A percentile compares a stretch with the other conserved stretches of the same genome.
These are phyloP conservation scores for Carduelis carduelis DNA, from an alignment of 2,797 vertebrate species.

Conservation along the genomic window DNA sequence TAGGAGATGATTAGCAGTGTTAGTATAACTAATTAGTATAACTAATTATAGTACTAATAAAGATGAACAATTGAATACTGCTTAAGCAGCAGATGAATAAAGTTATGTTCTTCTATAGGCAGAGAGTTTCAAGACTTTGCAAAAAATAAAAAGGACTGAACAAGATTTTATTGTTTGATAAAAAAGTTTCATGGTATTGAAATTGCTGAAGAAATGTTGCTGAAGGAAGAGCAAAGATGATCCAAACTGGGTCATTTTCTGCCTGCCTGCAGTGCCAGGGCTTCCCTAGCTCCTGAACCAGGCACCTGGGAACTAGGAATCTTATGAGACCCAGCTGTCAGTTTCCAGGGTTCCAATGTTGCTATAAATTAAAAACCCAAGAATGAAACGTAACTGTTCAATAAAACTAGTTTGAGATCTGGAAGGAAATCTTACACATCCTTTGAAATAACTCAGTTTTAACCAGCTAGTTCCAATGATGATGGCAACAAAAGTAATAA, in stretches of 20 bases:
- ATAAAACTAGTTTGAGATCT: not conserved
- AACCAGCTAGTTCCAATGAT: not conserved
- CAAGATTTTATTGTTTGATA: not conserved
- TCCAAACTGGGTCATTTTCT: not conserved
- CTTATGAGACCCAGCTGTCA: not conserved
- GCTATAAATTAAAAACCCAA: not conserved
- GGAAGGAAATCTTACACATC: not conserved
- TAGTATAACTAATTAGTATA: not conserved
- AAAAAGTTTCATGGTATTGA: not conserved
- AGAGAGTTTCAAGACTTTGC: not conserved
- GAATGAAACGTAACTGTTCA: not conserved
- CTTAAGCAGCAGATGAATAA: not conserved
- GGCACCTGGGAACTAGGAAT: not conserved
- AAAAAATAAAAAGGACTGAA: not conserved
- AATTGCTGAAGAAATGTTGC: not conserved
- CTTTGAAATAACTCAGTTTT: not conserved
- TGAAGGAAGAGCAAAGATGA: not conserved
- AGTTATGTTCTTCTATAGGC: fast-evolving
- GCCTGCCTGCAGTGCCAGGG: not conserved
- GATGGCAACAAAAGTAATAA: not conserved
- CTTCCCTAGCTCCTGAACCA: not conserved
- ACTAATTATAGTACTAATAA: not conserved
- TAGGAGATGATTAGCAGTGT: not conserved
- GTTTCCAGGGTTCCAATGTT: not conserved
- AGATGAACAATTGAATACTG: not conserved